phyloP scores from a whole-genome alignment of 2,888 invertebrate genomes.

The Protophormia terraenovae region DNA sequence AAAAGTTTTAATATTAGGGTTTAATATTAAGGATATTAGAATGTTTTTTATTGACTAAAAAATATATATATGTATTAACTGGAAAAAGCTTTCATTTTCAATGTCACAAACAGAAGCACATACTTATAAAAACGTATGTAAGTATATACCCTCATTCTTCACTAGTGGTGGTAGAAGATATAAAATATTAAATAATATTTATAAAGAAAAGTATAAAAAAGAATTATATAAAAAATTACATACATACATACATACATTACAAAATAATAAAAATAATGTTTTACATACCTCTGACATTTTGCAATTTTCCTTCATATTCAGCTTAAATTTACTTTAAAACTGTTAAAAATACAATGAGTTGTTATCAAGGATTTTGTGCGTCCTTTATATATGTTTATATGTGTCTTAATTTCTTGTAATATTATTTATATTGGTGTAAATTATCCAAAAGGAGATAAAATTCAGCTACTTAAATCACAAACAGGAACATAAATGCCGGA shows the following conservation, averaged over 20 bases:
- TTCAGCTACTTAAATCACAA: slow-evolving; percentile 33
- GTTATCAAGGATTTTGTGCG: slow-evolving; percentile 26
- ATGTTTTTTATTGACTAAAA: too few species aligned
- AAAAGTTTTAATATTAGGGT: too few species aligned
- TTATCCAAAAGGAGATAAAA: slow-evolving; percentile 10
- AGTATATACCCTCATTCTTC: too few species aligned
- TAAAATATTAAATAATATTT: too few species aligned
- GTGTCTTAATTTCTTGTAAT: neutral
- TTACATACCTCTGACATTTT: slow-evolving; percentile 67
- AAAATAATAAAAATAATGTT: neutral
- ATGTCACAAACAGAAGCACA: neutral
- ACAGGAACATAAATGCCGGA: slow-evolving; percentile 55
- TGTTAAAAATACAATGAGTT: neutral
- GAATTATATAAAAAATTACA: too few species aligned
- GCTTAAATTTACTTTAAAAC: slow-evolving; percentile 1
- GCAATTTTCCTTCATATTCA: slow-evolving; percentile 41
- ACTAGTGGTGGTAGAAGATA: too few species aligned
- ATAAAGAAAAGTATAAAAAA: too few species aligned
- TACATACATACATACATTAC: too few species aligned
- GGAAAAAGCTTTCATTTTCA: neutral
- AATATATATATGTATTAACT: too few species aligned
- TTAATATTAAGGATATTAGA: too few species aligned
- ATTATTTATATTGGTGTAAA: slow-evolving; percentile 9
- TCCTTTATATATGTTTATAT: slow-evolving; percentile 17
- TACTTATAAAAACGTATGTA: neutral